A percentile compares a stretch with the other conserved stretches of the same genome.
phyloP scores from a whole-genome alignment of 1,140 invertebrate genomes.

The Hermatobates lingyangjiaoensis region DNA sequence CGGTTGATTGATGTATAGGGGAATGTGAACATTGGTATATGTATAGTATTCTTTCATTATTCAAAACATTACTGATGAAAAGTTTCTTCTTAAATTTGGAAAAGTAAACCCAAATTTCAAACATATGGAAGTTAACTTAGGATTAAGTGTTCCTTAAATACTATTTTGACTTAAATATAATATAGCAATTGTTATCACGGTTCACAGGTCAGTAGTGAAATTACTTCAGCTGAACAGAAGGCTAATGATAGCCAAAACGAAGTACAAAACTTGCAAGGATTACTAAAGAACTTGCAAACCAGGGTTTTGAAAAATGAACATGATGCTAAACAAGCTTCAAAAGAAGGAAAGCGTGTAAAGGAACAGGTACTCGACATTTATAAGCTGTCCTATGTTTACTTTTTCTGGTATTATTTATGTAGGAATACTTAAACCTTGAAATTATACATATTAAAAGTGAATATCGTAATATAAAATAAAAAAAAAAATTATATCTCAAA shows the following conservation, averaged over 20 bases:
- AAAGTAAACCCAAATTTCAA: too few relatives aligned
- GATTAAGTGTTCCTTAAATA: not conserved
- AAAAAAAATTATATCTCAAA: not conserved
- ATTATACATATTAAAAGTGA: not conserved
- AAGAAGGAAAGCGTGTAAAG: constrained; percentile 31
- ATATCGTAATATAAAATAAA: not conserved
- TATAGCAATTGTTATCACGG: constrained; percentile 7
- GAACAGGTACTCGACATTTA: constrained; percentile 20
- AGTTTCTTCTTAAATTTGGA: too few relatives aligned
- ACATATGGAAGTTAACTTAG: not conserved
- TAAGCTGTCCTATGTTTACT: not conserved
- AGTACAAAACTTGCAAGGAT: constrained; percentile 41
- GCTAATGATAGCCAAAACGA: constrained; percentile 48
- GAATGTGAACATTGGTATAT: too few relatives aligned
- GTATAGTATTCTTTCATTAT: too few relatives aligned
- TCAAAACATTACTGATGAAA: too few relatives aligned
- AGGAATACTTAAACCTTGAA: not conserved
- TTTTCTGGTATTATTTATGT: not conserved
- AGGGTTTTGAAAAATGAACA: constrained; percentile 55
- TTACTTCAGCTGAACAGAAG: constrained; percentile 47
- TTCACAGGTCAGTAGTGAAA: constrained; percentile 43
- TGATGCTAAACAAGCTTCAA: constrained; percentile 34
- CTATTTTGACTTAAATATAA: not conserved
- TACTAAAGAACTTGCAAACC: constrained; percentile 49
- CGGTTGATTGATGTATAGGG: too few relatives aligned